Evolutionary conservation across 2,888 invertebrate genomes (phyloP), one percentile per base, ranked within the genome.

Genomic region (Lepidocyrtoides sp.): DNA sequence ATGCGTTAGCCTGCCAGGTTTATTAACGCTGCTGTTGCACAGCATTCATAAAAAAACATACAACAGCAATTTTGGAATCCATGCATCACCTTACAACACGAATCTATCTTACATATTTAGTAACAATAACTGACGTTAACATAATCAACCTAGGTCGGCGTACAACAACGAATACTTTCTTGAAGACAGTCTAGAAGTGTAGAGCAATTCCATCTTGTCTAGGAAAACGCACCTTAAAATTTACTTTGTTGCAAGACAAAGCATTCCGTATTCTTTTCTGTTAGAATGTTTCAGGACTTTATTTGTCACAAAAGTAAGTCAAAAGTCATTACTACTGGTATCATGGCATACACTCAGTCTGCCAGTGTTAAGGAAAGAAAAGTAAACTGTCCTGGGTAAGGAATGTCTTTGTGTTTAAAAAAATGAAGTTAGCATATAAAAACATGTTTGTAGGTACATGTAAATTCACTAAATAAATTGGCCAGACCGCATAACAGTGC

Each of bases 231-330:
- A 5, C 5, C 26, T 60, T 8, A 60, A 20, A 23, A 60, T 60
- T 60, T 60, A 60, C n/a, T n/a, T 60, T 60, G 66, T 29, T 66
- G 66, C 66, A 66, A 1, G 3, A 26, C 20, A 60, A 23, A 26
- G 23, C 60, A 4, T 23, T 26, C 1, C 10, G 60, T 23, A 1
- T 12, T 66, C 26, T 60, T 2, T 32, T 29, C 32, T 66, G 32
- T 5, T 32, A 66, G 4, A 32, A 32, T 66, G 32, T 29, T 66
- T 66, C 32, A 66, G 32, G 32, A 32, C n/a, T 66, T 66, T 66
- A 66, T 32, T 32, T 66, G 29, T 66, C 32, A 66, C 29, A 66
- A 54, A 32, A 32, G 66, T 66, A 23, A 66, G 66, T 26, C n/a
- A 66, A 66, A 66, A n/a, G 32, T 60, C 60, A 60, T 60, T 26